Evolutionary conservation across 2,113 vertebrate genomes (phyloP).

Genomic region (Antechinus flavipes): DNA sequence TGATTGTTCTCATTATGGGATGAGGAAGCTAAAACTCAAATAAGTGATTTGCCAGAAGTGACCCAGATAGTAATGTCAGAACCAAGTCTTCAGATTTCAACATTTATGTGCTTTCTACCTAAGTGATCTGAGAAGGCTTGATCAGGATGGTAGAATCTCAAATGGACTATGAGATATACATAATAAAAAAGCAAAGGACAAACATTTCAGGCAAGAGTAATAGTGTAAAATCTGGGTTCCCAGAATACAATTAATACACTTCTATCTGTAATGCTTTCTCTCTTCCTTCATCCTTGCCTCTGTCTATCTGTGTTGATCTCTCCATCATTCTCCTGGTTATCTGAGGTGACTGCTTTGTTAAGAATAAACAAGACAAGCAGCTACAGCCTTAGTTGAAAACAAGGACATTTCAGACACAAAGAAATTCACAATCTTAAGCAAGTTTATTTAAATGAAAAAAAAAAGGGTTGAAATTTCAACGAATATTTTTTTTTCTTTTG

Average conservation of each 20-base stretch:
- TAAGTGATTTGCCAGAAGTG: not conserved
- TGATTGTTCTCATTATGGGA: not conserved
- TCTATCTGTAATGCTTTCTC: not conserved
- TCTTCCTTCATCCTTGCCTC: not conserved
- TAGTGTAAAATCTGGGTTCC: not conserved
- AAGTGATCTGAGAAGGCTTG: not conserved
- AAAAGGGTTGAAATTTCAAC: not conserved
- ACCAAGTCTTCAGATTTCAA: not conserved
- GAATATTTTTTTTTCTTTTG: not conserved
- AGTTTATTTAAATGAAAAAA: slow-evolving; percentile 19
- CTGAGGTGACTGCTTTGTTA: not conserved
- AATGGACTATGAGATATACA: not conserved
- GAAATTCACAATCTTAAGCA: not conserved
- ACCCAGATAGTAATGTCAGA: not conserved
- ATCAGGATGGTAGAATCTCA: not conserved
- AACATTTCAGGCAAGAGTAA: not conserved
- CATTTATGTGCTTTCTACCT: not conserved
- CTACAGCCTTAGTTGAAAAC: not conserved
- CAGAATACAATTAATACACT: not conserved
- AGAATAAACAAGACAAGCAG: not conserved
- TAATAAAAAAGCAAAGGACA: not conserved
- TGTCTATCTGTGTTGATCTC: not conserved
- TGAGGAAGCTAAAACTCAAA: not conserved
- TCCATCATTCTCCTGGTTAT: not conserved
- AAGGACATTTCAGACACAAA: not conserved